These are phyloP conservation scores for Halichoerus grypus DNA, from an alignment of 2,113 vertebrate genomes.

Conservation along the genomic window DNA sequence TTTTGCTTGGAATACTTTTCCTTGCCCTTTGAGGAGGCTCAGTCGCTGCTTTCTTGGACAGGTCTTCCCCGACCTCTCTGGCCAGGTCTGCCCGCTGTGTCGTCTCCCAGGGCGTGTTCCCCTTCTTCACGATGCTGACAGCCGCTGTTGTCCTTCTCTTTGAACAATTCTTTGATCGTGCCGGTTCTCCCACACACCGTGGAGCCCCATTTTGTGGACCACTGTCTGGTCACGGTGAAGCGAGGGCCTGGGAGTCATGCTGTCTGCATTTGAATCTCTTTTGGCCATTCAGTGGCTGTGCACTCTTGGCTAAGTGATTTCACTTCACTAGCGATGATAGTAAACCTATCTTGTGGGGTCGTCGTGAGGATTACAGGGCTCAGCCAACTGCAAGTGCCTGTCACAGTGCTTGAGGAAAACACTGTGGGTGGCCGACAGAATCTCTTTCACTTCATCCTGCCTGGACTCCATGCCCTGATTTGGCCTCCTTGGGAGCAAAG, in stretches of 20 bases:
- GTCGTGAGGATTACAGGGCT: background rate
- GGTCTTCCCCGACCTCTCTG: background rate
- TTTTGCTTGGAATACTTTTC: background rate
- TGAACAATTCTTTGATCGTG: too few species aligned
- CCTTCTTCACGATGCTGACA: background rate
- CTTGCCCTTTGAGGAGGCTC: background rate
- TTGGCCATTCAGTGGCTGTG: background rate
- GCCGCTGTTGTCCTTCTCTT: too few species aligned
- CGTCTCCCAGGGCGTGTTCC: rapidly evolving
- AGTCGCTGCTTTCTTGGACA: background rate
- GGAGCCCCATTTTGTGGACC: background rate
- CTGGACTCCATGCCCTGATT: background rate
- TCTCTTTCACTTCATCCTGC: background rate
- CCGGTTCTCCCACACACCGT: rapidly evolving
- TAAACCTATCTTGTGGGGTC: background rate
- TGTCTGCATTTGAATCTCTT: background rate
- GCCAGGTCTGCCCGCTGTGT: background rate
- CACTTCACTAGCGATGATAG: background rate
- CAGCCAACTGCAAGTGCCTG: background rate
- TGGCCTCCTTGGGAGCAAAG: background rate
- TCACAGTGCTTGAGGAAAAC: background rate
- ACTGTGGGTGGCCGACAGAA: rapidly evolving
- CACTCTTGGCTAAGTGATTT: background rate
- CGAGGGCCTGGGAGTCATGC: background rate
- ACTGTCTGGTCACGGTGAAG: background rate